These are phyloP conservation scores for Burhinus bistriatus DNA, from an alignment of 2,113 vertebrate species.

Conservation along the genomic window DNA sequence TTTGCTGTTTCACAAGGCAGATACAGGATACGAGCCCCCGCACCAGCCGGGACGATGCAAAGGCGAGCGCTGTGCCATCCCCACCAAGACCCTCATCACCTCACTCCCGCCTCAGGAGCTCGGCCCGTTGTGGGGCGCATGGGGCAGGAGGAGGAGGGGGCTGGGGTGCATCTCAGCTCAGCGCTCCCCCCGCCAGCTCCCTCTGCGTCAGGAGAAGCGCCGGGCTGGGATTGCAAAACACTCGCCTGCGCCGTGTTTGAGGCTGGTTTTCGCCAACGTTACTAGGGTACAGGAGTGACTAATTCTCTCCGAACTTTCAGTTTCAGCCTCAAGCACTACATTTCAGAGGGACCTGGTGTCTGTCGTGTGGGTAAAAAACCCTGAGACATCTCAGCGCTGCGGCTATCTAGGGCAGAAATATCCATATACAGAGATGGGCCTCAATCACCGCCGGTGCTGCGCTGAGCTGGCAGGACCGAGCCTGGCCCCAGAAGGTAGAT, in stretches of 20 bases:
- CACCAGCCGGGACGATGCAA: fast-evolving
- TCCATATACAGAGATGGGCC: background rate
- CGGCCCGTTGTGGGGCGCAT: background rate
- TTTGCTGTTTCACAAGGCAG: background rate
- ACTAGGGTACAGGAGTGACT: conserved; percentile 67
- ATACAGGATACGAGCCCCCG: fast-evolving
- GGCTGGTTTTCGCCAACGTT: conserved; percentile 63
- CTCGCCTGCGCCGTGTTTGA: conserved; percentile 49
- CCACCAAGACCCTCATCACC: background rate
- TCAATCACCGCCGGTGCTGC: fast-evolving
- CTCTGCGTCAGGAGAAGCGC: background rate
- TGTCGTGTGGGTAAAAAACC: conserved; percentile 33
- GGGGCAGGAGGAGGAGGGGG: background rate
- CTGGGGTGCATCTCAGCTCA: too few species aligned
- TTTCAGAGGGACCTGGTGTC: conserved; percentile 33
- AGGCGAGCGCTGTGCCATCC: background rate
- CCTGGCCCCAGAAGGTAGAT: background rate
- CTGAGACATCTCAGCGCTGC: background rate
- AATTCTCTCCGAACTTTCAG: conserved; percentile 68
- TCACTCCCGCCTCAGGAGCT: fast-evolving
- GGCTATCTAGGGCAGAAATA: background rate
- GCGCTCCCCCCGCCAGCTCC: background rate
- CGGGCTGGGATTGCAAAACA: conserved; percentile 19
- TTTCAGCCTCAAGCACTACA: conserved; percentile 58
- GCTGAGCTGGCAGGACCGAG: background rate